Conservation (phyloP, 2,888 invertebrate species). For the Margaritifera margaritifera region DNA sequence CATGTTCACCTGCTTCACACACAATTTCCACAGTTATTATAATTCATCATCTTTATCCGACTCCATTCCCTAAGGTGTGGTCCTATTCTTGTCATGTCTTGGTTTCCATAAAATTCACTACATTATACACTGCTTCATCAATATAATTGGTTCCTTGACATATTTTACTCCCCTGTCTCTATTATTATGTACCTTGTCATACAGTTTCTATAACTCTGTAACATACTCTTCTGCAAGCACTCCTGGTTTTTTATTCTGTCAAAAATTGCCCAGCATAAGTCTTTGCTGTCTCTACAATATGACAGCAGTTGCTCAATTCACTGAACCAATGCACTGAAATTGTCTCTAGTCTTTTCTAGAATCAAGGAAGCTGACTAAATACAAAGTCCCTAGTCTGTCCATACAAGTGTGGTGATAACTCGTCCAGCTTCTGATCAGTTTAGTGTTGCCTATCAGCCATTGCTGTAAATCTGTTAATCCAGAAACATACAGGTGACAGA, state of each 20-base stretch:
- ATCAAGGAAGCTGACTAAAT: constrained; percentile 6
- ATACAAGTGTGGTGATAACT: constrained; percentile 18
- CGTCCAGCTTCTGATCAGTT: constrained; percentile 9
- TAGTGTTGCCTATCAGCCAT: constrained; percentile 3
- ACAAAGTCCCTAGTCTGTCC: constrained; percentile 26
- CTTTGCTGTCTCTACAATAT: constrained; percentile 6
- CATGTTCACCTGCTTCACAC: background rate
- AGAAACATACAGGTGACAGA: no score
- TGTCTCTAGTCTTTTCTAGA: no score
- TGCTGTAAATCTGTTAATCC: no score
- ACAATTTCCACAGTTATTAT: background rate
- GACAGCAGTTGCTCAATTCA: constrained; percentile 9
- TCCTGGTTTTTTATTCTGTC: constrained; percentile 8
- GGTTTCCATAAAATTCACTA: background rate
- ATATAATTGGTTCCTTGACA: constrained; percentile 6
- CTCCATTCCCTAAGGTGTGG: background rate
- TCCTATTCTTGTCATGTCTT: background rate
- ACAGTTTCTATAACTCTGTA: constrained; percentile 25
- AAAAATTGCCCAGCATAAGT: constrained; percentile 16
- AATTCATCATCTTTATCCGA: background rate
- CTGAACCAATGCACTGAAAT: constrained; percentile 8
- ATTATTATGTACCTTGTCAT: constrained; percentile 21
- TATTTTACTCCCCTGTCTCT: constrained; percentile 19
- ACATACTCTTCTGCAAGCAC: constrained; percentile 23
- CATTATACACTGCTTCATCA: no score